Base-by-base conservation (phyloP, 2,888 invertebrate genomes). In the Rotaria sp. region DNA sequence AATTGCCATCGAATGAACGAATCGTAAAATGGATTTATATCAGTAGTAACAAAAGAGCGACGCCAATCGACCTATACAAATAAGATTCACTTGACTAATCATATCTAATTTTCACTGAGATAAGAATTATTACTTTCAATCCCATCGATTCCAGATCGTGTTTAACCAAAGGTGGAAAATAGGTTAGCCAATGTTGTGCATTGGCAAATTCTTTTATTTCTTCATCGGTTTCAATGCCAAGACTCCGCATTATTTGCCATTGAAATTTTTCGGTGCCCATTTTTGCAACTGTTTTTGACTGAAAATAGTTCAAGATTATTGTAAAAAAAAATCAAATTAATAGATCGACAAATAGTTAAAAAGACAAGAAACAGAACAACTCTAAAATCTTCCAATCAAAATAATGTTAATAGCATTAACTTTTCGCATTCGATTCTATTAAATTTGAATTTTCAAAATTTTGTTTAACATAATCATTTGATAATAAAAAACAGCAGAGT, bases 1-100 rank as follows among this genome's bases (percentile, higher is more conserved):
- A 96, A 99, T 91, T 98, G 98, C 99, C 99, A 99, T 87, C 95
- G 93, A 0, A 99, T 94, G 92, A 99, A 99, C 1, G 97, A 96
- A 92, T 99, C 98, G 91, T 94, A 99, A 91, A 95, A 99, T 0
- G 96, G 96, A 92, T 99, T 99, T 0, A 94, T 95, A 92, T 98
- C 97, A 0, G 99, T 99, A 5, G 99, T 99, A 88, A 99, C 95
- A 90, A 99, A 99, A n/a, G 95, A 94, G 85, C 99, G 93, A 74
- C 99, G 93, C 98, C 98, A 99, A 92, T 99, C 99, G 88, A 96
- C 94, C 95, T 96, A 38, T 3, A 85, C 4, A 59, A n/a, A 48
- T n/a, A 85, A n/a, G 52, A 26, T n/a, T n/a, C n/a, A n/a, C n/a
- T n/a, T n/a, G n/a, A n/a, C n/a, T n/a, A n/a, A n/a, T n/a, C n/a